Conservation (phyloP, 2,888 invertebrate species). For the Euspilapteryx auroguttella region DNA sequence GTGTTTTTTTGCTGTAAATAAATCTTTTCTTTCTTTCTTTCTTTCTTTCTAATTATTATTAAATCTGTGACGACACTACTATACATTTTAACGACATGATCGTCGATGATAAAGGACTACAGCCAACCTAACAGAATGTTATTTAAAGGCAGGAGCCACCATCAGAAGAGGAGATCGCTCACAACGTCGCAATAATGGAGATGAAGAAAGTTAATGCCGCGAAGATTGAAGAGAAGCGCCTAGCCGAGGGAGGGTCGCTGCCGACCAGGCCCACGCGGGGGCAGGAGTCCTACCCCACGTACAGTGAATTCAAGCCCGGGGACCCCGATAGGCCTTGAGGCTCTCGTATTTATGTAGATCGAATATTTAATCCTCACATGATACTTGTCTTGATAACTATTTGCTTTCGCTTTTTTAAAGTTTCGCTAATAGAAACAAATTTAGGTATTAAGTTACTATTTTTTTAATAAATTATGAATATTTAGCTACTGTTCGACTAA, state of each 20-base stretch:
- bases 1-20: too few relatives aligned
- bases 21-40: too few relatives aligned
- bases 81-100: too few relatives aligned
- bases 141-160: slow-evolving; percentile 64
- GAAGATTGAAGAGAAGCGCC: slow-evolving; percentile 64
- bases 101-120: too few relatives aligned
- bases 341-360: slow-evolving; percentile 2
- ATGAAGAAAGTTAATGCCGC: slow-evolving; percentile 76
- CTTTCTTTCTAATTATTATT: too few relatives aligned
- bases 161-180: slow-evolving; percentile 69
- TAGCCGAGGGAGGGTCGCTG: slow-evolving; percentile 40
- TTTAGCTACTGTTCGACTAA: too few relatives aligned
- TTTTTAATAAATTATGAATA: too few relatives aligned
- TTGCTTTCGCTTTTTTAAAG: too few relatives aligned
- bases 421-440: too few relatives aligned
- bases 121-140: slow-evolving; percentile 10
- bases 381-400: too few relatives aligned
- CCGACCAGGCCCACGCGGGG: slow-evolving; percentile 25
- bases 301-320: slow-evolving; percentile 64
- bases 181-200: slow-evolving; percentile 70
- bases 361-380: not conserved
- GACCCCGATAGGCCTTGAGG: slow-evolving; percentile 15
- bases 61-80: too few relatives aligned
- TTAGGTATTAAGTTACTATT: too few relatives aligned
- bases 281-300: slow-evolving; percentile 49